phyloP scores from a whole-genome alignment of 2,113 vertebrate species.

The Pseudonaja textilis region DNA sequence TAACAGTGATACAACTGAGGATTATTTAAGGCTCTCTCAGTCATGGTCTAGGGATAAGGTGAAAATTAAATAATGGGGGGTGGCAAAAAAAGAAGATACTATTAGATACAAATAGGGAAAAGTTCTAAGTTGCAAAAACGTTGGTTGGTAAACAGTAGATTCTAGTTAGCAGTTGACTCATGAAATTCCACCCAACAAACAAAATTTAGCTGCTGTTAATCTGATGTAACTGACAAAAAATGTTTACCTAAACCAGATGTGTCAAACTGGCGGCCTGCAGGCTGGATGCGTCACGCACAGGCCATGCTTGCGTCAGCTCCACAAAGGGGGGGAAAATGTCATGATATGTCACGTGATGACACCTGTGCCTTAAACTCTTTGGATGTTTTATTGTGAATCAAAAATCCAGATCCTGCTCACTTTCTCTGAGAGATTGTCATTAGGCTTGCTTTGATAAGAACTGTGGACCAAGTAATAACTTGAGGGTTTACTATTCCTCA shows the following conservation, averaged over 20 bases:
- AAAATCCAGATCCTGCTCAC: background rate
- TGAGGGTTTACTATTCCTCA: background rate
- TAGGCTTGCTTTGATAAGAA: background rate
- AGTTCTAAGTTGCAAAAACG: background rate
- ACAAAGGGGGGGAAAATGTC: too few relatives aligned
- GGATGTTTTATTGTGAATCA: background rate
- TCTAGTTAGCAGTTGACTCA: background rate
- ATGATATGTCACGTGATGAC: too few relatives aligned
- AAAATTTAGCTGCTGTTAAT: background rate
- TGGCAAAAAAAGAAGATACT: background rate
- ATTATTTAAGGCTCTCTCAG: background rate
- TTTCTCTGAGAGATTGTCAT: background rate
- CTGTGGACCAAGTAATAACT: background rate
- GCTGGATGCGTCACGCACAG: too few relatives aligned
- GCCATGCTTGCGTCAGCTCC: too few relatives aligned
- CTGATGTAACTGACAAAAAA: background rate
- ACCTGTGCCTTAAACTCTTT: background rate
- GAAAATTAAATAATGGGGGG: background rate
- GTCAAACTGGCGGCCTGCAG: too few relatives aligned
- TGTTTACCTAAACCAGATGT: background rate
- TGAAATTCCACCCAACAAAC: background rate
- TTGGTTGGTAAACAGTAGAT: background rate
- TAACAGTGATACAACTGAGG: background rate
- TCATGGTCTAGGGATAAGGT: background rate
- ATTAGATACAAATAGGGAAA: background rate